Percentiles rank a stretch among this genome's conserved stretches.
Evolutionary conservation across 2,888 invertebrate species (phyloP).

Genomic region (Oligia latruncula): DNA sequence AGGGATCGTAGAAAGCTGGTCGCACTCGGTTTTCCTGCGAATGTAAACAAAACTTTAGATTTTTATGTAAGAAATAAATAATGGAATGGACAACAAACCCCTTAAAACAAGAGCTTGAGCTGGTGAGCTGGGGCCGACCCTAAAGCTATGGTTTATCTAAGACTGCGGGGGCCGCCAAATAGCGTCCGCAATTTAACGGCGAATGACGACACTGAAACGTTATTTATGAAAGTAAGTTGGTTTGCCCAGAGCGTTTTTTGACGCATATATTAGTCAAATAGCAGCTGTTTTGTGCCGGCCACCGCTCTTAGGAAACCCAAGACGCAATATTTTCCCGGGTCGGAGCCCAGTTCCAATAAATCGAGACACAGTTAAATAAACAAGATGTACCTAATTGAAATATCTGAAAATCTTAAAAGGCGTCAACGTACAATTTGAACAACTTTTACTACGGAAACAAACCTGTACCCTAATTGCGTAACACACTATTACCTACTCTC

Average conservation of each 20-base stretch:
- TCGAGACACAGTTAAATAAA: background rate
- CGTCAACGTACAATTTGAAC: background rate
- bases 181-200: background rate
- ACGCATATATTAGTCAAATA: background rate
- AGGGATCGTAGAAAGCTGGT: background rate
- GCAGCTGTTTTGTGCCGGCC: background rate
- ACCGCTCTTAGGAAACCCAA: no score
- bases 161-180: background rate
- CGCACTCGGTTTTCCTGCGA: background rate
- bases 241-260: no score
- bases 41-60: background rate
- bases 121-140: background rate
- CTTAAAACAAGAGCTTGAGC: background rate
- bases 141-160: background rate
- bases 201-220: background rate
- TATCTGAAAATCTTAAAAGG: background rate
- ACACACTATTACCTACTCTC: no score
- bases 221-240: background rate
- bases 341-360: background rate
- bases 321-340: background rate
- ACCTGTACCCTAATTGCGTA: background rate
- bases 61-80: background rate
- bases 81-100: background rate
- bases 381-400: background rate
- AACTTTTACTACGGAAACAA: background rate